A percentile compares a stretch with the other conserved stretches of the same genome.
Conservation (phyloP, 1,140 invertebrate genomes). For the Bacillus rossius region DNA sequence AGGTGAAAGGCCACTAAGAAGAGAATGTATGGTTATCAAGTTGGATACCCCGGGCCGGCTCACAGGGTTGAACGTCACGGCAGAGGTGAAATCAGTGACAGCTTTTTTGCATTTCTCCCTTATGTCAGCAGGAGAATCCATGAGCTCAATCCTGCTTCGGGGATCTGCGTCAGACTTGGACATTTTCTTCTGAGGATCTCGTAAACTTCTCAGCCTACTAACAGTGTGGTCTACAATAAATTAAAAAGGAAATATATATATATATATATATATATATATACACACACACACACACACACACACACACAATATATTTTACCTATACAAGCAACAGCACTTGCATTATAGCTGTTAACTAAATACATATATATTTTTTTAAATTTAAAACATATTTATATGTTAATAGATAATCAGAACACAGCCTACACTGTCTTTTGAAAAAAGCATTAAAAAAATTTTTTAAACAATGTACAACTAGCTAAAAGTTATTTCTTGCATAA, state of each 20-base stretch:
- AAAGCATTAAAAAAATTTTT: no score
- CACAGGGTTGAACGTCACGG: conserved; percentile 73
- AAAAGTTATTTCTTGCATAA: no score
- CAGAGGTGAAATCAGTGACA: conserved; percentile 84
- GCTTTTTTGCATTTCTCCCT: conserved; percentile 83
- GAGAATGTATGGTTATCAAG: conserved; percentile 78
- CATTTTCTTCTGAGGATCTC: conserved; percentile 91
- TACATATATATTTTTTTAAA: no score
- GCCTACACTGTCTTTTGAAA: no score
- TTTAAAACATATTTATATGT: no score
- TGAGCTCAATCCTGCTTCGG: conserved; percentile 73
- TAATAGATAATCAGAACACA: no score
- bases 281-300: no score
- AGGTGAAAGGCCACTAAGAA: conserved; percentile 59
- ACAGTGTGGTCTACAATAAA: neutral
- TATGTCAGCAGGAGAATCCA: conserved; percentile 73
- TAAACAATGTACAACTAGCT: no score
- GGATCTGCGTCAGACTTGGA: conserved; percentile 88
- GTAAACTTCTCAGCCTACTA: conserved; percentile 67
- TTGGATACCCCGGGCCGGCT: conserved; percentile 83
- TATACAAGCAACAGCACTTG: no score
- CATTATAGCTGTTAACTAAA: no score
- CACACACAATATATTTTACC: no score
- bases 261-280: no score
- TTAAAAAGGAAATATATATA: conserved; percentile 4